Evolutionary conservation across 2,113 vertebrate genomes (phyloP).

Genomic region (Brachypodius melanocephalos): DNA sequence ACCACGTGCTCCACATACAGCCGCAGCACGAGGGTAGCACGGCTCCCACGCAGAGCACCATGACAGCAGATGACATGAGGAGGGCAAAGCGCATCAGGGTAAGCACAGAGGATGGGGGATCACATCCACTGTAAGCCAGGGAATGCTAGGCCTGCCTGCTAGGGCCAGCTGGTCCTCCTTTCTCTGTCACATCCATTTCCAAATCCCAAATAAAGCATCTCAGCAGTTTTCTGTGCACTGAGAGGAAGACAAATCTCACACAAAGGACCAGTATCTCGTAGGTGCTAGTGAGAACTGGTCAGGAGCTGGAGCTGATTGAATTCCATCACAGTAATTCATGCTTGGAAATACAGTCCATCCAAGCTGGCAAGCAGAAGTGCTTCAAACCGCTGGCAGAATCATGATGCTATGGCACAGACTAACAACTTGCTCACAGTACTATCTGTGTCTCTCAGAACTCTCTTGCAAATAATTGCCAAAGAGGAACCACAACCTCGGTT

Average conservation of each 20-base stretch:
- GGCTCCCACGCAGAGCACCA: slow-evolving; percentile 73
- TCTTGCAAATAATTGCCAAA: background rate
- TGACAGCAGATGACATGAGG: slow-evolving; percentile 90
- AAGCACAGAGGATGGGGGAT: slow-evolving; percentile 14
- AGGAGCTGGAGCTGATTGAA: background rate
- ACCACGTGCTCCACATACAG: slow-evolving; percentile 66
- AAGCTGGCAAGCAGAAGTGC: background rate
- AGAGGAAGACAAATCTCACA: background rate
- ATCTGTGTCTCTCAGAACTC: background rate
- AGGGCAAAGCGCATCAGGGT: slow-evolving; percentile 92
- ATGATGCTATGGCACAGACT: background rate
- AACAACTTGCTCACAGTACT: background rate
- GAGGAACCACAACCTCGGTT: background rate
- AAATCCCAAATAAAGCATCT: background rate
- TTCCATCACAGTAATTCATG: background rate
- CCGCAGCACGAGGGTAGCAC: slow-evolving; percentile 76
- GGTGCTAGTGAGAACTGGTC: background rate
- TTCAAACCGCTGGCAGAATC: background rate
- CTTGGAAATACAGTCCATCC: background rate
- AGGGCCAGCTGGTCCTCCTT: background rate
- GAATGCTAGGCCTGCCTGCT: background rate
- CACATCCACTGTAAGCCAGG: background rate
- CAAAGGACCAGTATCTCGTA: background rate
- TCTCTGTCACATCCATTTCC: background rate
- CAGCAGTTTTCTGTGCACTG: background rate